phyloP scores from a whole-genome alignment of 2,113 vertebrate genomes.

The Trematomus loennbergii region DNA sequence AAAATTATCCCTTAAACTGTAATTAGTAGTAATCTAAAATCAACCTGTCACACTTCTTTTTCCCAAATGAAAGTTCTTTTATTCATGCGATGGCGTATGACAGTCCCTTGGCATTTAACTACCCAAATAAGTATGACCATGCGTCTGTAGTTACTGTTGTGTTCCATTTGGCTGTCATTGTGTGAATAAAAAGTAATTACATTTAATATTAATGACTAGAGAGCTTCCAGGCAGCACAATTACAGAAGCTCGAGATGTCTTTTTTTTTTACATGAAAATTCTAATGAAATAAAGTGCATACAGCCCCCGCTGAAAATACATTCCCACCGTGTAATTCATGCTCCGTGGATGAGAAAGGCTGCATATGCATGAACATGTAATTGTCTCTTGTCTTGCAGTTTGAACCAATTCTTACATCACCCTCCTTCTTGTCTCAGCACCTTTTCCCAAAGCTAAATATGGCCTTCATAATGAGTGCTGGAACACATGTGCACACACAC shows the following conservation, averaged over 20 bases:
- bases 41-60: not conserved
- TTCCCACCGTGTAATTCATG: slow-evolving; percentile 47
- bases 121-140: not conserved
- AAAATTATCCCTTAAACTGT: not conserved
- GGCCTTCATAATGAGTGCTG: slow-evolving; percentile 26
- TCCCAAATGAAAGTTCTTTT: not conserved
- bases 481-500: not conserved
- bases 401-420: slow-evolving; percentile 38
- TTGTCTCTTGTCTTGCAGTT: slow-evolving; percentile 52
- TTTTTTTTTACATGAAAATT: slow-evolving; percentile 51
- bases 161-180: slow-evolving; percentile 43
- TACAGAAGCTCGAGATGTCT: slow-evolving; percentile 35
- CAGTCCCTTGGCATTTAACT: not conserved
- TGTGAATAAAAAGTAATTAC: slow-evolving; percentile 41
- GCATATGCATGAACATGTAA: slow-evolving; percentile 71
- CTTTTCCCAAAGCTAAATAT: slow-evolving; percentile 22
- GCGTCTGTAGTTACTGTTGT: slow-evolving; percentile 29
- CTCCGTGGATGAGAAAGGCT: slow-evolving; percentile 33
- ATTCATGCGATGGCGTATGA: not conserved
- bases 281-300: slow-evolving; percentile 45
- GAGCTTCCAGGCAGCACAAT: slow-evolving; percentile 44
- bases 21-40: not conserved
- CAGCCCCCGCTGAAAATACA: slow-evolving; percentile 46
- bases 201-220: slow-evolving; percentile 48
- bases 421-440: slow-evolving; percentile 6